A percentile compares a stretch with the other conserved stretches of the same genome.
Conservation (phyloP, 2,797 vertebrate species). For the Coranthus polyacanthus region DNA sequence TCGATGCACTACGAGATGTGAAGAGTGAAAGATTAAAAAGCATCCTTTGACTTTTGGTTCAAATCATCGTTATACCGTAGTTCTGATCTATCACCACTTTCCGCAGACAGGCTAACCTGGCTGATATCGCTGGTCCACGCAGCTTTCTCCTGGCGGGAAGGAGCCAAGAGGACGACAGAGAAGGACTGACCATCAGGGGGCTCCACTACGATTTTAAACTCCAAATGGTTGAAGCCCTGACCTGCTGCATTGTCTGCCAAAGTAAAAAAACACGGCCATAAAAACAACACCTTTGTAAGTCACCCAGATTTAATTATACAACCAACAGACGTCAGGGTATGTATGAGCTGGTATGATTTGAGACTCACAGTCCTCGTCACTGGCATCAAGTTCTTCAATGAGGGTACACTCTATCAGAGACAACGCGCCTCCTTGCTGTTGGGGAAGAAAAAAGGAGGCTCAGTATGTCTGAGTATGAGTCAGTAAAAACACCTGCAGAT, state of each 20-base stretch:
- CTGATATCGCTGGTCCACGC: constrained; percentile 98
- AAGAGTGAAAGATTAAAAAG: background rate
- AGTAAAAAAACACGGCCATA: background rate
- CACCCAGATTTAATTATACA: no score
- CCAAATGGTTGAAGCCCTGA: constrained; percentile 92
- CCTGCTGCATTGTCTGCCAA: constrained; percentile 88
- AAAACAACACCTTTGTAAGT: background rate
- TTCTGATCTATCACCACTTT: no score
- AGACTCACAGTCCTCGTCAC: constrained; percentile 94
- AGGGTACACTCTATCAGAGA: constrained; percentile 94
- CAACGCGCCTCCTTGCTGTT: constrained; percentile 93
- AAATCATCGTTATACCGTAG: no score
- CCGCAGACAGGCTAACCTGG: constrained; percentile 85
- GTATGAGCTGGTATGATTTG: background rate
- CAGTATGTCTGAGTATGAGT: no score
- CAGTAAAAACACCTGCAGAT: no score
- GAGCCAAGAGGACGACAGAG: constrained; percentile 92
- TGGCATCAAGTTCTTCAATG: constrained; percentile 91
- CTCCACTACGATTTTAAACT: constrained; percentile 95
- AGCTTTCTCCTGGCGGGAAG: constrained; percentile 95
- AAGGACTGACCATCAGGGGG: constrained; percentile 88
- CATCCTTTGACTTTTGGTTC: background rate
- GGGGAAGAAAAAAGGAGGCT: constrained; percentile 41
- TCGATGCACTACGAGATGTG: constrained; percentile 90
- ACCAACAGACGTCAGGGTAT: no score